phyloP scores from a whole-genome alignment of 2,797 vertebrate species.

The Syngnathus acus region DNA sequence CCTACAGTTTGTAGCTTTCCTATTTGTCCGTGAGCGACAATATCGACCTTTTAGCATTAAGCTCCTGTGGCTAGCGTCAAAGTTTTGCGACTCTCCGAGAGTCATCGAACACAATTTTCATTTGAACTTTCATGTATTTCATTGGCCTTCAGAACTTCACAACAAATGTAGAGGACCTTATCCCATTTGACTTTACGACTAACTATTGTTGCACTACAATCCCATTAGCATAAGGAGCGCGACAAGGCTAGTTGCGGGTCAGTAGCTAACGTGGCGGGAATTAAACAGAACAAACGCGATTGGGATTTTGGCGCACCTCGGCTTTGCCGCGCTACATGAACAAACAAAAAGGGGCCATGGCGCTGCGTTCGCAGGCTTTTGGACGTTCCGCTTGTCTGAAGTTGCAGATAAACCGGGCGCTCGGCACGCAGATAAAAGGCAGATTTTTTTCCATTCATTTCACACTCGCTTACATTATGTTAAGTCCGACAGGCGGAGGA shows the following conservation, averaged over 20 bases:
- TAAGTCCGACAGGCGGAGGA: constrained; percentile 72
- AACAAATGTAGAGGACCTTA: constrained; percentile 68
- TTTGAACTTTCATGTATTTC: not conserved
- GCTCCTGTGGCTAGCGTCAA: too few relatives aligned
- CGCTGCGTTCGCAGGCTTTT: constrained; percentile 72
- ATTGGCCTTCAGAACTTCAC: constrained; percentile 58
- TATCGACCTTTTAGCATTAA: too few relatives aligned
- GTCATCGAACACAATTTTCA: not conserved
- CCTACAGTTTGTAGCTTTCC: too few relatives aligned
- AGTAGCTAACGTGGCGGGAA: constrained; percentile 51
- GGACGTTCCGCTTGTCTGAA: constrained; percentile 77
- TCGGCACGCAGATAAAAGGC: constrained; percentile 57
- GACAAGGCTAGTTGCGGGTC: constrained; percentile 45
- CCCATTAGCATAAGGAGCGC: constrained; percentile 68
- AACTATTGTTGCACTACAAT: constrained; percentile 67
- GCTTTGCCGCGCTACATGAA: constrained; percentile 73
- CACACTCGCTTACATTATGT: constrained; percentile 76
- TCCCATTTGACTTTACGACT: constrained; percentile 47
- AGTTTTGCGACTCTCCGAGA: too few relatives aligned
- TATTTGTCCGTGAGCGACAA: too few relatives aligned
- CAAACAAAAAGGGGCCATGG: constrained; percentile 69
- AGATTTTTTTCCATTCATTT: constrained; percentile 74
- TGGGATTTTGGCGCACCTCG: constrained; percentile 58
- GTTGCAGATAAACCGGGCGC: constrained; percentile 70
- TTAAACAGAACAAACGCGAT: constrained; percentile 44